A percentile compares a stretch with the other conserved stretches of the same genome.
phyloP scores from a whole-genome alignment of 2,113 vertebrate genomes.

The Rhinolophus ferrumequinum region DNA sequence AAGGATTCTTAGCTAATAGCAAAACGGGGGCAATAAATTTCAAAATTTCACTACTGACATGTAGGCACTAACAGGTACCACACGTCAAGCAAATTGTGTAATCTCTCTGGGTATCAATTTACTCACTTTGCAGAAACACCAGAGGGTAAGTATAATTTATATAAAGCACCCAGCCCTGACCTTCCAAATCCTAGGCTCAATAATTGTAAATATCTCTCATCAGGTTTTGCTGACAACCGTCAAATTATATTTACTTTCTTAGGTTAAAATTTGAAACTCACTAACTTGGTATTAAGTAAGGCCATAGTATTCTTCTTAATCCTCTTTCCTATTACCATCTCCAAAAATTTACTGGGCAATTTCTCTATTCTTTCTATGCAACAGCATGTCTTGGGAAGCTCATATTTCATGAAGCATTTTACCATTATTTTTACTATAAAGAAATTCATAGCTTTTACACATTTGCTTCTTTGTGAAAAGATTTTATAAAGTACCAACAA shows the following conservation, averaged over 20 bases:
- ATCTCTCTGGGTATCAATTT: background rate
- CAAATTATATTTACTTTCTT: background rate
- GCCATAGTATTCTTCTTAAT: background rate
- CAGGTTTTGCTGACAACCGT: background rate
- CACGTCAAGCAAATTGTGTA: background rate
- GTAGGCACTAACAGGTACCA: background rate
- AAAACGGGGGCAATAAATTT: background rate
- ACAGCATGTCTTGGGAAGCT: background rate
- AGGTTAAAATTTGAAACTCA: slow-evolving; percentile 6
- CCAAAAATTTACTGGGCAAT: background rate
- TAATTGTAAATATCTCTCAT: background rate
- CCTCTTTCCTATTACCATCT: background rate
- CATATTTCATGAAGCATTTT: background rate
- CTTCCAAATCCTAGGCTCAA: background rate
- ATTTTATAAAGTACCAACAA: background rate
- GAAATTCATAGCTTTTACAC: background rate
- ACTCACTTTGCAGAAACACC: background rate
- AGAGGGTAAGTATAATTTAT: background rate
- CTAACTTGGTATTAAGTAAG: background rate
- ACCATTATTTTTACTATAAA: slow-evolving; percentile 38
- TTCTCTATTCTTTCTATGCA: background rate
- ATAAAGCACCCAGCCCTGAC: background rate
- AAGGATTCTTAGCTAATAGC: slow-evolving; percentile 3
- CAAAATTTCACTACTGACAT: background rate
- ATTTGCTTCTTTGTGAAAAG: background rate